Evolutionary conservation across 2,888 invertebrate genomes (phyloP), one percentile per base, ranked within the genome.

Genomic region (Morinoia aosen): DNA sequence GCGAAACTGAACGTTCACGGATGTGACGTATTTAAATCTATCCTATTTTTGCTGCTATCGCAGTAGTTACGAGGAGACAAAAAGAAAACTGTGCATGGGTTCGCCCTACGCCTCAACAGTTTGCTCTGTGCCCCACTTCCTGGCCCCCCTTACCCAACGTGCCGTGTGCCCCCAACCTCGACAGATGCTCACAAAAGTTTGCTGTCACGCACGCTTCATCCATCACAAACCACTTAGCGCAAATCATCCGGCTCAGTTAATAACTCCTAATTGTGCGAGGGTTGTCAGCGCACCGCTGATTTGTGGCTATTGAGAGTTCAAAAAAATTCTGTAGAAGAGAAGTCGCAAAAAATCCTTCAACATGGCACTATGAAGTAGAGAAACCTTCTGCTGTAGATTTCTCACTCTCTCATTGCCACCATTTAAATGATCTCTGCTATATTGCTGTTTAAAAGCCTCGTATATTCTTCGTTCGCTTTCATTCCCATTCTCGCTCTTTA

Each of bases 181-280:
- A 61, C 61, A 61, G 61, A 61, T 61, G 61, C 19, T 61, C 61
- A 61, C 61, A 61, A 19, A 19, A 61, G 14, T 61, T 61, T 8
- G 88, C 88, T 39, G 56, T 91, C 91, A 40, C 56, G 48, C 12
- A 14, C 91, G 14, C 91, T 25, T 25, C 91, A 56, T 91, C 91
- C 40, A 91, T 91, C 91, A 91, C 39, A 5, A 12, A 25, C 56
- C 91, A 91, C 91, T 91, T 91, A 39, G 91, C 91, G 39, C 91
- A 56, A 91, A 91, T 91, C 91, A 91, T 91, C 91, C 88, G 12
- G 56, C 91, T 56, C 93, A 33, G 93, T 93, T 93, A 93, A 93
- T 57, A 93, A 93, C 93, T 93, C 57, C 93, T 93, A 93, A 93
- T 93, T 93, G 93, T 93, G 7, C 93, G 56, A 56, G 93, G 57